A percentile compares a stretch with the other conserved stretches of the same genome.
phyloP scores from a whole-genome alignment of 2,113 vertebrate genomes.

The Trogon melanurus region DNA sequence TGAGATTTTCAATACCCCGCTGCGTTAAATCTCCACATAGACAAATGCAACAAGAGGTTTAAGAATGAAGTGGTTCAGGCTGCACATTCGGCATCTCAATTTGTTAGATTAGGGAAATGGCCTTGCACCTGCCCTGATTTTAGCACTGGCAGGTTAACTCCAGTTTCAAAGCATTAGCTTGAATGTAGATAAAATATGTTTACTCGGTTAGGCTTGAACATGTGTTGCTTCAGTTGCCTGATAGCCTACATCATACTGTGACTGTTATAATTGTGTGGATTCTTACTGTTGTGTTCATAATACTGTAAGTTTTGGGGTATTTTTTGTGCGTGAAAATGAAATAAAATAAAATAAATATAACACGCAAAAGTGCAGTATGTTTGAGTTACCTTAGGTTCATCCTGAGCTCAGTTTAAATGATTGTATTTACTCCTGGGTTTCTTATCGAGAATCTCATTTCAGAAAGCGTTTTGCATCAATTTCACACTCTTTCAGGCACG shows the following conservation, averaged over 20 bases:
- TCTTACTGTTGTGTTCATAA: not conserved
- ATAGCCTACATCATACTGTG: not conserved
- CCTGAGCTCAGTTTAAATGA: not conserved
- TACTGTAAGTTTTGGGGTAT: not conserved
- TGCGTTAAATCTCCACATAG: not conserved
- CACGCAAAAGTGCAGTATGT: not conserved
- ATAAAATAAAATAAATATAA: not conserved
- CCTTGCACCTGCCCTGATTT: conserved; percentile 6
- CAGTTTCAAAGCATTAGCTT: not conserved
- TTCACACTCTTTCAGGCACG: not conserved
- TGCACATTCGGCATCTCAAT: not conserved
- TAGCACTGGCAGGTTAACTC: not conserved
- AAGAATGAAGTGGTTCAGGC: not conserved
- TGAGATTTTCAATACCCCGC: not conserved
- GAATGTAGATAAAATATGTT: conserved; percentile 37
- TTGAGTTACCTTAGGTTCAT: not conserved
- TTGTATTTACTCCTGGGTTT: not conserved
- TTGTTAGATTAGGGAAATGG: not conserved
- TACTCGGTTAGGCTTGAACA: conserved; percentile 12
- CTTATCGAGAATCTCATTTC: not conserved
- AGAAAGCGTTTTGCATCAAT: not conserved
- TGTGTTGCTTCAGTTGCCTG: not conserved
- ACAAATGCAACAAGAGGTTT: not conserved
- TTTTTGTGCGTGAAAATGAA: not conserved
- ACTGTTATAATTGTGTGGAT: not conserved